phyloP scores from a whole-genome alignment of 2,113 vertebrate species.

The Neolamprologus longior region DNA sequence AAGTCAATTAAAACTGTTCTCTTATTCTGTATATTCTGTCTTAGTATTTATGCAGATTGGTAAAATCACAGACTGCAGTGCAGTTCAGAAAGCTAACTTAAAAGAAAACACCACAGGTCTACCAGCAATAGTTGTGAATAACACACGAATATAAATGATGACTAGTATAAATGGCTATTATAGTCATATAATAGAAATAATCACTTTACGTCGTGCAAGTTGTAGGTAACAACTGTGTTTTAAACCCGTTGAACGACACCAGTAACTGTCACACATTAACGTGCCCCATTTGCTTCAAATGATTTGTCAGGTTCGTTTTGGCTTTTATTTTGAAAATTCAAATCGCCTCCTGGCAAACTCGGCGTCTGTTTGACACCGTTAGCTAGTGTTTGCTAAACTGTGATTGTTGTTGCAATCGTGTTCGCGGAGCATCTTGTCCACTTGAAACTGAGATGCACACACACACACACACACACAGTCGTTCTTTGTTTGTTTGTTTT shows the following conservation, averaged over 20 bases:
- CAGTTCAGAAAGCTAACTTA: neutral
- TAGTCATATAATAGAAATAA: neutral
- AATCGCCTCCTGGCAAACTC: neutral
- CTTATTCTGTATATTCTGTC: neutral
- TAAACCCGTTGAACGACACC: neutral
- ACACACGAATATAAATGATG: neutral
- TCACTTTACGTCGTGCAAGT: neutral
- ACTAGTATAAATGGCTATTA: neutral
- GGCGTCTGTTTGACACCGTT: neutral
- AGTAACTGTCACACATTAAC: neutral
- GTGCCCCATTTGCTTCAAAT: neutral
- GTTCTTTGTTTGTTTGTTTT: neutral
- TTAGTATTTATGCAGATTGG: neutral
- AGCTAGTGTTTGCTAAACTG: constrained; percentile 6
- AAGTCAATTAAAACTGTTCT: neutral
- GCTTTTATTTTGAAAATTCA: constrained; percentile 23
- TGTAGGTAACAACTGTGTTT: neutral
- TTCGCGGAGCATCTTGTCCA: neutral
- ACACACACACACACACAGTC: neutral
- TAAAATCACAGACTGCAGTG: neutral
- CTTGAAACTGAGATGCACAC: neutral
- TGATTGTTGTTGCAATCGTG: neutral
- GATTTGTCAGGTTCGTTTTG: accelerated
- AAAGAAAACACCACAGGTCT: neutral
- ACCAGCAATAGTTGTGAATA: neutral